Conservation (phyloP, 2,113 vertebrate genomes). For the Pseudolaguvia tuberculata region DNA sequence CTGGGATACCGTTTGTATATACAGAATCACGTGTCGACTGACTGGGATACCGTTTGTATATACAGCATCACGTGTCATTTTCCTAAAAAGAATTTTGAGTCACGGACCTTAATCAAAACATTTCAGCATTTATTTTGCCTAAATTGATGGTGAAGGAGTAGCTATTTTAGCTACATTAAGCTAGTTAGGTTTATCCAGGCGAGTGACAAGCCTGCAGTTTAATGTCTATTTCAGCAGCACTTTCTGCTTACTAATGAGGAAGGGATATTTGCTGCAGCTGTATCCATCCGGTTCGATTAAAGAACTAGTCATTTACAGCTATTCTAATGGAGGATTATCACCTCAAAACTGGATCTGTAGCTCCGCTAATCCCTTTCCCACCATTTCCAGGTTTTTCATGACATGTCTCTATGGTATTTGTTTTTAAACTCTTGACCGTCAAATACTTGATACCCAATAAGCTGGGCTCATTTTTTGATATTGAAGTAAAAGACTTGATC, state of each 20-base stretch:
- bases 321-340: neutral
- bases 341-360: neutral
- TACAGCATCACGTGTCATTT: too few species aligned
- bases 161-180: neutral
- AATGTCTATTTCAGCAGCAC: neutral
- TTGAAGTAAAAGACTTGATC: conserved; percentile 2
- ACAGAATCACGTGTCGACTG: too few species aligned
- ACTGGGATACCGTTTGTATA: neutral
- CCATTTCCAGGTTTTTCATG: neutral
- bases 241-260: neutral
- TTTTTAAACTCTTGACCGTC: too few species aligned
- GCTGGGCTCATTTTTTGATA: too few species aligned
- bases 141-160: neutral
- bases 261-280: neutral
- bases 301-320: neutral
- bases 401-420: too few species aligned
- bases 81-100: too few species aligned
- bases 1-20: conserved; percentile 27
- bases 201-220: neutral
- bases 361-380: neutral
- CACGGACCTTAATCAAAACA: too few species aligned
- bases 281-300: neutral
- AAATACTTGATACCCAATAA: too few species aligned
- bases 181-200: neutral
- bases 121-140: neutral